A percentile compares a stretch with the other conserved stretches of the same genome.
Conservation (phyloP, 2,113 vertebrate genomes). For the Arothron firmamentum region DNA sequence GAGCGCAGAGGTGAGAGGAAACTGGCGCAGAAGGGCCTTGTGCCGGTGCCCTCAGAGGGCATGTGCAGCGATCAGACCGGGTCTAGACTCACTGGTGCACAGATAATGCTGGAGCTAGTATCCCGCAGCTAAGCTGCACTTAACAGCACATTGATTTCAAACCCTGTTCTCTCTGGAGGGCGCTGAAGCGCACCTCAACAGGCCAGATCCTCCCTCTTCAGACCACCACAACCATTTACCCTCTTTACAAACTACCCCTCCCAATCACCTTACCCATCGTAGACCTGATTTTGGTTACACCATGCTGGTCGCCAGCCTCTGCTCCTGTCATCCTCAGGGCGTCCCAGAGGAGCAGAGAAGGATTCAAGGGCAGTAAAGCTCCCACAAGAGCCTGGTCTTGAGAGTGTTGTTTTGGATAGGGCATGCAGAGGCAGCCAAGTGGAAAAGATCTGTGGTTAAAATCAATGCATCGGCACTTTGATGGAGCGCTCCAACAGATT, state of each 20-base stretch:
- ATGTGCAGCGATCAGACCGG: constrained; percentile 26
- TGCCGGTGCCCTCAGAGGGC: constrained; percentile 38
- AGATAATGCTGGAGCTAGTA: constrained; percentile 63
- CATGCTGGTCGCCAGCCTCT: constrained; percentile 40
- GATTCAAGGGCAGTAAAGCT: constrained; percentile 50
- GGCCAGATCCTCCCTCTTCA: constrained; percentile 26
- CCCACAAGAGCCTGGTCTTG: constrained; percentile 48
- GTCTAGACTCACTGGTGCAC: constrained; percentile 59
- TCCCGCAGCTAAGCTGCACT: constrained; percentile 75
- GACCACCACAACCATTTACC: constrained; percentile 52
- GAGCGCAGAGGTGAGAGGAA: constrained; percentile 54
- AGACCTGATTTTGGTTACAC: constrained; percentile 50
- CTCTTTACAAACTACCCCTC: constrained; percentile 36
- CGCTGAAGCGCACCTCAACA: constrained; percentile 50
- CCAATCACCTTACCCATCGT: constrained; percentile 25
- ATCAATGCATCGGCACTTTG: constrained; percentile 80
- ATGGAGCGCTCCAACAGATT: constrained; percentile 68
- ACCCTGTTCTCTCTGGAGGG: constrained; percentile 68
- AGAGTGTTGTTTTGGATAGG: constrained; percentile 47
- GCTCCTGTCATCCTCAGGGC: background rate
- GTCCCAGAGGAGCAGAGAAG: constrained; percentile 43
- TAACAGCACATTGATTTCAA: constrained; percentile 81
- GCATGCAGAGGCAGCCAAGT: constrained; percentile 48
- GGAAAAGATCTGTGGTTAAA: constrained; percentile 72
- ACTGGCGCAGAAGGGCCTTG: constrained; percentile 36